Evolutionary conservation across 2,888 invertebrate genomes (phyloP), one percentile per base, ranked within the genome.

Genomic region (Habroteleia sp.): DNA sequence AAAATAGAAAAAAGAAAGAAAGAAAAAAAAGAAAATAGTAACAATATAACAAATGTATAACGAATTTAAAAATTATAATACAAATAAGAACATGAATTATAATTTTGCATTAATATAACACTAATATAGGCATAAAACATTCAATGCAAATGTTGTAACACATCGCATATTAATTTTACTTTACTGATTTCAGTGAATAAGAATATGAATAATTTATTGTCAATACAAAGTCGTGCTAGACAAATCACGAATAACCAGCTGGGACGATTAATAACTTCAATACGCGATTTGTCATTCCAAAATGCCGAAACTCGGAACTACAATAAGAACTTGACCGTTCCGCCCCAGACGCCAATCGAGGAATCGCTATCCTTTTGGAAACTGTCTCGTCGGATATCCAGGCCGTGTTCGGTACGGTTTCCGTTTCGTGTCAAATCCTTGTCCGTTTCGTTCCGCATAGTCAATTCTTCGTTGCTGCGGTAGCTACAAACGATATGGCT

Each of bases 241-340:
- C 35, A 16, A 50, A 52, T 35, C 6, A 7, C 20, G 27, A 17
- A 42, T 58, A 33, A 20, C 33, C 35, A 42, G 8, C 27, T 16
- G 37, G 14, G 11, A 7, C 25, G 48, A 48, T 37, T 44, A 44
- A 56, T 56, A 69, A 52, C 50, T 29, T 52, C 74, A 80, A 80
- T 80, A 77, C 72, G 73, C 82, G 79, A 85, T 85, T 84, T 84
- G 84, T 85, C 85, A 84, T 82, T 71, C 77, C 54, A 81, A 81
- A 81, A 82, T 80, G 77, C n/a, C n/a, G n/a, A n/a, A 69, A 50
- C 33, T 14, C 44, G 17, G 35, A 10, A 23, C 33, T 33, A n/a
- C 4, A 5, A 16, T 35, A 60, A 60, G 60, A 50, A 69, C 31
- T 58, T 48, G 35, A 8, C 6, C 37, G 31, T 63, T 56, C 54